Conservation (phyloP, 2,797 vertebrate genomes). For the Hylomyscus alleni region DNA sequence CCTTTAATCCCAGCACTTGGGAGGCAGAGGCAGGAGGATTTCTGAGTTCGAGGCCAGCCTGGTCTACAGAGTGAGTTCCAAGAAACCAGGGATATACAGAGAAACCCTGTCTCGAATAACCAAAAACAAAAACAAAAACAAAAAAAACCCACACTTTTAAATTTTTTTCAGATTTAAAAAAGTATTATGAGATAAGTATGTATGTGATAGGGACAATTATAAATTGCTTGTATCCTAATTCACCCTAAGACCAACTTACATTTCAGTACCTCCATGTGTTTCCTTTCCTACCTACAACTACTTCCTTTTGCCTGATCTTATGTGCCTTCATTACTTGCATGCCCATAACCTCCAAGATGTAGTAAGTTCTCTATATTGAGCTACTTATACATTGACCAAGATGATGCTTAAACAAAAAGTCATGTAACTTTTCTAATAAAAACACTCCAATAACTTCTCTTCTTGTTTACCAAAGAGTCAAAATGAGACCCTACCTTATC, state of each 20-base stretch:
- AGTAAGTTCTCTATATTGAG: not conserved
- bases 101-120: too few species aligned
- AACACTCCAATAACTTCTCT: not conserved
- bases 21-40: too few species aligned
- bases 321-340: not conserved
- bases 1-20: too few species aligned
- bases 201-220: not conserved
- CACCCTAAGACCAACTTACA: not conserved
- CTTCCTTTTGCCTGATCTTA: not conserved
- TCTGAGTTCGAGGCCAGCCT: too few species aligned
- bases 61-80: too few species aligned
- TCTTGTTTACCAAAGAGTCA: not conserved
- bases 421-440: not conserved
- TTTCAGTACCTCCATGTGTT: not conserved
- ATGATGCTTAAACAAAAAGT: not conserved
- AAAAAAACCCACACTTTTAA: not conserved
- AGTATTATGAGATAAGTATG: not conserved
- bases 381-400: not conserved
- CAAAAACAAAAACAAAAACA: too few species aligned
- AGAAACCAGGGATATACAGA: too few species aligned
- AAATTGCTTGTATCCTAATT: not conserved
- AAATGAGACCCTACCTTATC: not conserved
- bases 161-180: conserved; percentile 7
- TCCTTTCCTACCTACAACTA: not conserved
- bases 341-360: not conserved